phyloP scores from a whole-genome alignment of 2,888 invertebrate genomes.

The Meteorus colon region DNA sequence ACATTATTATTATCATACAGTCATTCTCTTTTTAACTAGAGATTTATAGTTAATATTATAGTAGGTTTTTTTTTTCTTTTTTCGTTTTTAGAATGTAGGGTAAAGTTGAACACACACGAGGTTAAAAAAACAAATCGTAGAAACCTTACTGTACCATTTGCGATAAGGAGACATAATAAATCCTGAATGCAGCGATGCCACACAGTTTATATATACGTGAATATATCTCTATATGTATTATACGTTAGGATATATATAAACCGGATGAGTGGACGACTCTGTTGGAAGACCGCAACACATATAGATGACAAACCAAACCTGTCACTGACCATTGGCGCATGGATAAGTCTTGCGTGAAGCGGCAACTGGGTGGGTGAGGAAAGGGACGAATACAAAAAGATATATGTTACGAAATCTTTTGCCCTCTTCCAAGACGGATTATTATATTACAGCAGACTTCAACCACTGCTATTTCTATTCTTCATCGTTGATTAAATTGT shows the following conservation, averaged over 20 bases:
- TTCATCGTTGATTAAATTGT: slow-evolving; percentile 19
- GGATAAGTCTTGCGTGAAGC: background rate
- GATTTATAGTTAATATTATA: no score
- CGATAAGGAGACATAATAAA: slow-evolving; percentile 49
- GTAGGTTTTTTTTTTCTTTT: no score
- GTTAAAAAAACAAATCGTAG: slow-evolving; percentile 21
- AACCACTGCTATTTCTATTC: background rate
- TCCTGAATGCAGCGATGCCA: slow-evolving; percentile 1
- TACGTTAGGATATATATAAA: background rate
- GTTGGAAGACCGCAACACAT: background rate
- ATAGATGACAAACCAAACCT: background rate
- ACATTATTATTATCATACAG: no score
- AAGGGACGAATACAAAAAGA: no score
- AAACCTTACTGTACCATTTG: slow-evolving; percentile 48
- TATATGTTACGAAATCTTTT: slow-evolving; percentile 9
- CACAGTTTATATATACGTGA: background rate
- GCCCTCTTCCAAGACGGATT: slow-evolving; percentile 13
- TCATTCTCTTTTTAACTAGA: no score
- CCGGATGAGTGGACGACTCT: background rate
- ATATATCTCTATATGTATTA: background rate
- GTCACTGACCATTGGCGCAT: slow-evolving; percentile 2
- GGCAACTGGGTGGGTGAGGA: background rate
- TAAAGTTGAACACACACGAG: no score
- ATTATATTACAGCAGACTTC: slow-evolving; percentile 12
- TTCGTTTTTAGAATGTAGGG: no score